Evolutionary conservation across 2,888 invertebrate genomes (phyloP).

Genomic region (Aporophyla nigra): DNA sequence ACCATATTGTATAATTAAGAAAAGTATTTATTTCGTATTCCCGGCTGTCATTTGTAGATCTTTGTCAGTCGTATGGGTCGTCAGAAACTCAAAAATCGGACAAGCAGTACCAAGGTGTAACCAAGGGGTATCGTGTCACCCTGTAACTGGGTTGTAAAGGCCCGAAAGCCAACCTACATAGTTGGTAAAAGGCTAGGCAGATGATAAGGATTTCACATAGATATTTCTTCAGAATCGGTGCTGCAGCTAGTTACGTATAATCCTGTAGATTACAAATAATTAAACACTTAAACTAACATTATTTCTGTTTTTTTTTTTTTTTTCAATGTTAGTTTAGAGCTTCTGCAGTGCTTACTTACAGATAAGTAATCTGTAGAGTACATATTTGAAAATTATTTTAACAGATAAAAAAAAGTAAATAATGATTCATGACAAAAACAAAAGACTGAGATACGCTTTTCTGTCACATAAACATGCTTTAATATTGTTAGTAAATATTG

Average conservation of each 20-base stretch:
- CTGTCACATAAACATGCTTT: conserved; percentile 7
- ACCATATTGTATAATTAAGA: background rate
- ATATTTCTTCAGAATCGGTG: background rate
- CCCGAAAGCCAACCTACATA: too few relatives aligned
- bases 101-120: too few relatives aligned
- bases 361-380: conserved; percentile 26
- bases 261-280: background rate
- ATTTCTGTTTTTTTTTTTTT: conserved; percentile 20
- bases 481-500: conserved; percentile 29
- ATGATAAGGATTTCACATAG: background rate
- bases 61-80: too few relatives aligned
- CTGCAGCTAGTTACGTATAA: background rate
- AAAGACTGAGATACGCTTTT: conserved; percentile 3
- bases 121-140: too few relatives aligned
- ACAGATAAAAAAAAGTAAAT: conserved; percentile 29
- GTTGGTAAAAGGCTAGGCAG: too few relatives aligned
- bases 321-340: conserved; percentile 30
- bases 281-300: background rate
- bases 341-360: background rate
- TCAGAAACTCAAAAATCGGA: too few relatives aligned
- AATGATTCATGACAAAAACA: conserved; percentile 20
- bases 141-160: too few relatives aligned
- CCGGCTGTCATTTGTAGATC: too few relatives aligned
- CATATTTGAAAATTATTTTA: conserved; percentile 14
- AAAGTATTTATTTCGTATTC: too few relatives aligned